Percentiles rank a stretch among this genome's conserved stretches.
phyloP scores from a whole-genome alignment of 2,113 vertebrate genomes.

The Pao palembangensis region DNA sequence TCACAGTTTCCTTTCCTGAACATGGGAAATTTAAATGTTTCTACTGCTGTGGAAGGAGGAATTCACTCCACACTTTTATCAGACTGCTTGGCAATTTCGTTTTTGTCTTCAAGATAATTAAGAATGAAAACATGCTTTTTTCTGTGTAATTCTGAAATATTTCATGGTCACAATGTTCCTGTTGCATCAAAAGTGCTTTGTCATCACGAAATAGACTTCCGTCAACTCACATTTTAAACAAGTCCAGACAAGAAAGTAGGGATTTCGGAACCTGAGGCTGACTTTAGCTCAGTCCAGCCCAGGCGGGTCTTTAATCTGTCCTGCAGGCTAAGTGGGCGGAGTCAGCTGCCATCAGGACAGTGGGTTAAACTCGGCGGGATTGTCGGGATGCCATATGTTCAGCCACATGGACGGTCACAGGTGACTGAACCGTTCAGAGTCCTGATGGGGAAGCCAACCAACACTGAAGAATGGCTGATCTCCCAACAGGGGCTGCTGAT shows the following conservation, averaged over 20 bases:
- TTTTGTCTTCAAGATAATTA: too few relatives aligned
- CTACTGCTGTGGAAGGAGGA: too few relatives aligned
- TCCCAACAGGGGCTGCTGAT: too few relatives aligned
- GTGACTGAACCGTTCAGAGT: constrained; percentile 1
- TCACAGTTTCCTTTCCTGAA: too few relatives aligned
- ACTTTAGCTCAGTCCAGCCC: neutral
- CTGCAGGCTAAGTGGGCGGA: constrained; percentile 27
- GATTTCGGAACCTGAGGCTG: neutral
- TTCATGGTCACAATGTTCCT: neutral
- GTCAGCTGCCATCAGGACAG: constrained; percentile 26
- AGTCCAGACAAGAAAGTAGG: constrained; percentile 2
- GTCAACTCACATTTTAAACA: neutral
- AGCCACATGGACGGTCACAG: neutral
- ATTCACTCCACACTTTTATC: too few relatives aligned
- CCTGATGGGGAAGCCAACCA: constrained; percentile 11
- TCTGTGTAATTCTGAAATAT: neutral
- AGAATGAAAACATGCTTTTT: neutral
- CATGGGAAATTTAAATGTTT: neutral
- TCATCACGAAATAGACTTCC: constrained; percentile 5
- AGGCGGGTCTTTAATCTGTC: constrained; percentile 1
- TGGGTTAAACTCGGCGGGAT: constrained; percentile 62
- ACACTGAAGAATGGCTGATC: neutral
- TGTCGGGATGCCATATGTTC: constrained; percentile 54
- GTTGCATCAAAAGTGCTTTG: neutral
- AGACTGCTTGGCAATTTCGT: too few relatives aligned